Evolutionary conservation across 2,888 invertebrate species (phyloP).

Genomic region (Xiphydria camelus): DNA sequence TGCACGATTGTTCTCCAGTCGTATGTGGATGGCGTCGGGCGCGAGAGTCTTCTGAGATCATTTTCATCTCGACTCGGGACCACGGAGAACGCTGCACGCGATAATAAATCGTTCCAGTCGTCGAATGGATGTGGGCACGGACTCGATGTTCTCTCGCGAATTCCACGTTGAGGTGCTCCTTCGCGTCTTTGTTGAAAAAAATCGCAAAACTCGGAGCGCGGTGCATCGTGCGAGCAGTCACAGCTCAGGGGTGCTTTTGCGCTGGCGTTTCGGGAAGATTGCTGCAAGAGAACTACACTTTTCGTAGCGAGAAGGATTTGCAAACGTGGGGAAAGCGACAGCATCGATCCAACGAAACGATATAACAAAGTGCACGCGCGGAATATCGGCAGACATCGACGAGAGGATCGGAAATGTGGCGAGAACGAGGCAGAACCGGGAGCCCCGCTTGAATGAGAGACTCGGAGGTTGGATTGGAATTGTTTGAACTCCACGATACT

Average conservation of each 20-base stretch:
- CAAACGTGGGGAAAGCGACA: not conserved
- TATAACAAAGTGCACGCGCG: not conserved
- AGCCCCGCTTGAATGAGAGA: conserved; percentile 10
- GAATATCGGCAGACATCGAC: not conserved
- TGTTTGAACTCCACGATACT: not conserved
- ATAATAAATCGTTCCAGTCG: too few relatives aligned
- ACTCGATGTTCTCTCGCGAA: too few relatives aligned
- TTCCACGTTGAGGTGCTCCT: too few relatives aligned
- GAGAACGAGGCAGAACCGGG: conserved; percentile 7
- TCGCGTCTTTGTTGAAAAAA: too few relatives aligned
- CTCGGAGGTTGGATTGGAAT: conserved; percentile 15
- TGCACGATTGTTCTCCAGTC: too few relatives aligned
- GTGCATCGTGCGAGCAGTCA: conserved; percentile 24
- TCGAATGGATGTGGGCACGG: too few relatives aligned
- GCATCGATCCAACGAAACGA: not conserved
- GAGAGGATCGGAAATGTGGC: not conserved
- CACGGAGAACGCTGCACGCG: too few relatives aligned
- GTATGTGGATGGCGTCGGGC: conserved; percentile 32
- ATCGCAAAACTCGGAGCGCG: conserved; percentile 6
- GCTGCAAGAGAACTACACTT: conserved; percentile 9
- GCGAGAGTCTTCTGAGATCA: conserved; percentile 9
- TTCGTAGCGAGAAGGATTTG: conserved; percentile 1
- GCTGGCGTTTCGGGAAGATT: conserved; percentile 27
- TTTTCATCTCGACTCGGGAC: not conserved
- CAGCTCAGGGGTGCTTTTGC: conserved; percentile 31